Evolutionary conservation across 1,140 invertebrate genomes (phyloP), one percentile per base, ranked within the genome.

Genomic region (Cydia pomonella): DNA sequence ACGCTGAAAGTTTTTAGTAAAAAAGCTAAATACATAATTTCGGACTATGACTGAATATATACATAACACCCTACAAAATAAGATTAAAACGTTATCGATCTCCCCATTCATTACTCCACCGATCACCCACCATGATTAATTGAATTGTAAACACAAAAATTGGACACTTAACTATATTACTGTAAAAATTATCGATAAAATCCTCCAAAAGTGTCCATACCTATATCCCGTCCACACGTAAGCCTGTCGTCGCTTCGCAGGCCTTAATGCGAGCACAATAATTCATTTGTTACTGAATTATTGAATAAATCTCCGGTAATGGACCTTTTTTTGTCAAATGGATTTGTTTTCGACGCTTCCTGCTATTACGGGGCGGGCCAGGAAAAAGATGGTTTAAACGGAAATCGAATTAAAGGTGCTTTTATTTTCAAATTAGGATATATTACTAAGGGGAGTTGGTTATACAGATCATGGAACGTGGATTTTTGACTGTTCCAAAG

Each of bases 271-370:
- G 21, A 79, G 73, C 79, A 73, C 73, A 72, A 76, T 84, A 82
- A 87, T 86, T 83, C 82, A 82, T 89, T 87, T 84, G 79, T 80
- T 79, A 78, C 81, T 85, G 88, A 90, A 85, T 88, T 85, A 90
- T 90, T 85, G 84, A 87, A 90, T 90, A 87, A 90, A 87, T 88
- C 88, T 85, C 64, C 79, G 66, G 77, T 89, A 88, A 88, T 90
- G 88, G 85, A 87, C 75, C 72, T 78, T 84, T 86, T n/a, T 83
- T 83, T 80, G 83, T 77, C 81, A 85, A 87, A 89, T 86, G 82
- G 80, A 84, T 82, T 77, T 78, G 76, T 83, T 78, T 79, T 74
- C 77, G 79, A 83, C 77, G 75, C 77, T 79, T 77, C 74, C 79
- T 76, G 73, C 44, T 72, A 77, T 77, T 74, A 66, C 27, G n/a